These are phyloP conservation scores for Helogale parvula DNA, from an alignment of 2,113 vertebrate species.

Conservation along the genomic window DNA sequence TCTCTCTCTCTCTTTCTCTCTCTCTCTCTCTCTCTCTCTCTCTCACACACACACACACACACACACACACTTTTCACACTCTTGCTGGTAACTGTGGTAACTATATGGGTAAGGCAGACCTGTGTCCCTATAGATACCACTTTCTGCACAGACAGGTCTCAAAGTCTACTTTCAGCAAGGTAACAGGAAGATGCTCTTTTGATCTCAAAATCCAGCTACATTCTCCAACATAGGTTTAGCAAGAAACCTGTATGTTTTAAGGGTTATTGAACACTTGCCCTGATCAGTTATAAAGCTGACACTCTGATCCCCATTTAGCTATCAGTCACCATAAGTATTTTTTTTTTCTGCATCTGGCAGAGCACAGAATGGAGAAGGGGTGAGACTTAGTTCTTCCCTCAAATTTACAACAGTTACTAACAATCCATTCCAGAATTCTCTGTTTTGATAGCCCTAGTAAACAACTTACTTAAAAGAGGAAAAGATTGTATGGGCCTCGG, in stretches of 20 bases:
- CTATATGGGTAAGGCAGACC: neutral
- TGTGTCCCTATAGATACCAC: neutral
- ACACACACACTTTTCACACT: neutral
- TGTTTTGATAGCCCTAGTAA: neutral
- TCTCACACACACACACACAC: neutral
- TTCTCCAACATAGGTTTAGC: neutral
- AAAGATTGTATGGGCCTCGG: neutral
- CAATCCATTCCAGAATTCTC: slow-evolving; percentile 3
- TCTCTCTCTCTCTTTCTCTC: neutral
- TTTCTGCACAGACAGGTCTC: neutral
- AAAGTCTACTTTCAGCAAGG: neutral
- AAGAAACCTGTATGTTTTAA: neutral
- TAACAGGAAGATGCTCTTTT: neutral
- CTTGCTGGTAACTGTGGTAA: neutral
- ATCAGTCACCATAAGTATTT: neutral
- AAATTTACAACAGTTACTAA: neutral
- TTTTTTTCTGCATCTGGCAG: neutral
- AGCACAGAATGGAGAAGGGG: neutral
- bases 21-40: neutral
- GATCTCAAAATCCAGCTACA: neutral
- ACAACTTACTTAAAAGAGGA: neutral
- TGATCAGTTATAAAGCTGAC: neutral
- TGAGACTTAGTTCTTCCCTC: neutral
- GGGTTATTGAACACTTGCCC: neutral
- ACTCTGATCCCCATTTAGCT: neutral